Evolutionary conservation across 2,888 invertebrate genomes (phyloP).

Genomic region (Amphipyra tragopoginis): DNA sequence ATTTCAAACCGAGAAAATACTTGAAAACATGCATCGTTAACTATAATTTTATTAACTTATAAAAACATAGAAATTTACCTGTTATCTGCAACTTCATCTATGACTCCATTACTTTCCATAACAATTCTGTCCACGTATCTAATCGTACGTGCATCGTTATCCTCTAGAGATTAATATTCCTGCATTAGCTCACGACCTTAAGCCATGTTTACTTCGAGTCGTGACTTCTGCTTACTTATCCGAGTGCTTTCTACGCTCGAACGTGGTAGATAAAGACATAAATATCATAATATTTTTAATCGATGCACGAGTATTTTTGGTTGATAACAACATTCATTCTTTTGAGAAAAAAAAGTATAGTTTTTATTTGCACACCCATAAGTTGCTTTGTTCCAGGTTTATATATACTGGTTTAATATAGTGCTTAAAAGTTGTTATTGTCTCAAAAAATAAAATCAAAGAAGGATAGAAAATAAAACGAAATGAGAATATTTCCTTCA

Average conservation of each 20-base stretch:
- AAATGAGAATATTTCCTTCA: too few species aligned
- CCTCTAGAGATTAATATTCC: constrained; percentile 27
- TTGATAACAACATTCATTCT: neutral
- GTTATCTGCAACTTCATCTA: neutral
- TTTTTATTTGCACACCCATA: too few species aligned
- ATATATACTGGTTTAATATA: too few species aligned
- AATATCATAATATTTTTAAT: neutral
- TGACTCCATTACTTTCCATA: neutral
- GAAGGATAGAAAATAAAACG: too few species aligned
- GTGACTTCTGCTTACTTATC: constrained; percentile 19
- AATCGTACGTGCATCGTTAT: constrained; percentile 15
- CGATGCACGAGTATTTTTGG: neutral
- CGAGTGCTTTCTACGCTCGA: constrained; percentile 27
- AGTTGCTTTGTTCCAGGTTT: too few species aligned
- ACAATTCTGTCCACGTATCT: constrained; percentile 9
- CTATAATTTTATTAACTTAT: too few species aligned
- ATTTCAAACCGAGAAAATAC: too few species aligned
- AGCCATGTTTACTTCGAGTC: constrained; percentile 15
- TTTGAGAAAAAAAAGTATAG: too few species aligned
- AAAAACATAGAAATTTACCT: neutral
- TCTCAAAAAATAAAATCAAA: too few species aligned
- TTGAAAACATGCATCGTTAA: too few species aligned
- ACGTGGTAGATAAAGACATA: constrained; percentile 18
- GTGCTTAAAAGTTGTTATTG: too few species aligned
- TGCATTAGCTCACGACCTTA: constrained; percentile 24